A percentile compares a stretch with the other conserved stretches of the same genome.
Evolutionary conservation across 2,888 invertebrate genomes (phyloP).

Genomic region (Phania funesta): DNA sequence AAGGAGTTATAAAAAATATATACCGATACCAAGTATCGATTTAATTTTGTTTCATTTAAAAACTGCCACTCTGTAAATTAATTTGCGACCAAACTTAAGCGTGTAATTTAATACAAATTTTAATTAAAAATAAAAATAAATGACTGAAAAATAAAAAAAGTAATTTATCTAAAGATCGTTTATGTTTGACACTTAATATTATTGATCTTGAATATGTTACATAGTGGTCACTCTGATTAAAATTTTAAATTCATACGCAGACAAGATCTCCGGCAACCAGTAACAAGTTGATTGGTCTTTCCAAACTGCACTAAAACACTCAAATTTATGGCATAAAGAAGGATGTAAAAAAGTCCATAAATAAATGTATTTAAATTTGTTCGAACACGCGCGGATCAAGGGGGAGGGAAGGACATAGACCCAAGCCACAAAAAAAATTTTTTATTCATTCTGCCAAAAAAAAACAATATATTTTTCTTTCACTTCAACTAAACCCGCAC

Average conservation of each 20-base stretch:
- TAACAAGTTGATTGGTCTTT: slow-evolving; percentile 21
- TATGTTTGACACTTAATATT: slow-evolving; percentile 38
- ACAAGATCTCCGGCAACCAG: background rate
- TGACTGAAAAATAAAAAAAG: slow-evolving; percentile 24
- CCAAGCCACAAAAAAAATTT: too few relatives aligned
- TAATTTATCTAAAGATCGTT: slow-evolving; percentile 38
- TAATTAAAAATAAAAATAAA: slow-evolving; percentile 21
- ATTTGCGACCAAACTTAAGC: background rate
- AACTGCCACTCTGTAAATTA: background rate
- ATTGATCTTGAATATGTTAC: too few relatives aligned
- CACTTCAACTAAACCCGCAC: too few relatives aligned
- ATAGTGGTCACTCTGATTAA: slow-evolving; percentile 42
- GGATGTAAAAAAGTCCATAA: slow-evolving; percentile 31
- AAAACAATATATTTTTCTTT: too few relatives aligned
- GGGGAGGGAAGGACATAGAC: too few relatives aligned
- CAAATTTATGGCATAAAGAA: background rate
- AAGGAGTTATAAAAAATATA: too few relatives aligned
- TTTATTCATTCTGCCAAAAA: too few relatives aligned
- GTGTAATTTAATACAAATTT: slow-evolving; percentile 23
- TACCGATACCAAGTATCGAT: too few relatives aligned
- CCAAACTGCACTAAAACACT: background rate
- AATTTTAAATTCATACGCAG: background rate
- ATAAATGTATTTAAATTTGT: slow-evolving; percentile 30
- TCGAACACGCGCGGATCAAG: too few relatives aligned
- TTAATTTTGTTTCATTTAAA: background rate